Evolutionary conservation across 1,140 invertebrate species (phyloP).

Genomic region (Papilio xuthus): DNA sequence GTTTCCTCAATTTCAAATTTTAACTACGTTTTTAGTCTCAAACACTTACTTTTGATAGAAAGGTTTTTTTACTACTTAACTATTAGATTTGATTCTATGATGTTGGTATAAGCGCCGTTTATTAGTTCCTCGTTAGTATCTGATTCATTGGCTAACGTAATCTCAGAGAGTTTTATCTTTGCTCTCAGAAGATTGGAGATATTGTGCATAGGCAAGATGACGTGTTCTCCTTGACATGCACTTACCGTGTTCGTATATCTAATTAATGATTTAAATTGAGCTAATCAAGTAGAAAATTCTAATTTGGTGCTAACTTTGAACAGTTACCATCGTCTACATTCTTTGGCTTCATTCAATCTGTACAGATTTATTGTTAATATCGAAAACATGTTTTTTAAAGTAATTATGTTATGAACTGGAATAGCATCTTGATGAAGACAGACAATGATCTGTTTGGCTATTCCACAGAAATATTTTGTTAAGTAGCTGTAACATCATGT

Average conservation of each 20-base stretch:
- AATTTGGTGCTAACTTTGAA: neutral
- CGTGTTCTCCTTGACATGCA: conserved; percentile 15
- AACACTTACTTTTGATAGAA: neutral
- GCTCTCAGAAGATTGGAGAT: neutral
- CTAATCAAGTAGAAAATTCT: neutral
- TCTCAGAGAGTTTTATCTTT: neutral
- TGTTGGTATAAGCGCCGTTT: neutral
- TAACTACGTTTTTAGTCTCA: neutral
- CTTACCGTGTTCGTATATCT: neutral
- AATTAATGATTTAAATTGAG: neutral
- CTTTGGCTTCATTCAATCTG: neutral
- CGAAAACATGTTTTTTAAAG: too few relatives aligned
- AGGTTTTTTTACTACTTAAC: neutral
- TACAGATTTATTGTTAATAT: too few relatives aligned
- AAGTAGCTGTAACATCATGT: neutral
- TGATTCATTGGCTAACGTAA: neutral
- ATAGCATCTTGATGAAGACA: neutral
- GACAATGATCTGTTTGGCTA: neutral
- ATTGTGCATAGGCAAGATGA: neutral
- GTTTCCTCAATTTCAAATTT: neutral
- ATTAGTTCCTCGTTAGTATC: neutral
- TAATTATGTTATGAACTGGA: too few relatives aligned
- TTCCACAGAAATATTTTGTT: neutral
- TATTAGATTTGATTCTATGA: neutral
- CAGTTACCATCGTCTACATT: neutral